These are phyloP conservation scores for Agonopterix heracliana DNA, from an alignment of 2,888 invertebrate species.

Conservation along the genomic window DNA sequence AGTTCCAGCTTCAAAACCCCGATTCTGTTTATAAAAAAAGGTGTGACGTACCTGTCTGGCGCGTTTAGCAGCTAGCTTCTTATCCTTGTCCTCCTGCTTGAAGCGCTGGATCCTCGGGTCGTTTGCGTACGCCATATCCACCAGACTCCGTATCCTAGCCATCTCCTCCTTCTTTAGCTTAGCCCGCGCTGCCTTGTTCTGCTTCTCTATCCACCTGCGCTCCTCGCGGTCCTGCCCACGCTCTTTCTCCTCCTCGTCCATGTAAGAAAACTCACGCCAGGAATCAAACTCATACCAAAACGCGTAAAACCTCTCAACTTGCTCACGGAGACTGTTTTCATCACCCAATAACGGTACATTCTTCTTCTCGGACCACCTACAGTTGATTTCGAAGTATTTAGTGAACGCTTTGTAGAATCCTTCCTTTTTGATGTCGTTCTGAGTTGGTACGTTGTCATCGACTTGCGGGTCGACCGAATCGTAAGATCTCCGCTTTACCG, in stretches of 20 bases:
- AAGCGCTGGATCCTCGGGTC: constrained; percentile 96
- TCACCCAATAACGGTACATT: constrained; percentile 90
- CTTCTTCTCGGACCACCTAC: constrained; percentile 93
- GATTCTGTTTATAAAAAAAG: no score
- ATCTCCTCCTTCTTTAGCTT: constrained; percentile 98
- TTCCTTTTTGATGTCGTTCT: constrained; percentile 84
- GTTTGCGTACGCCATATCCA: constrained; percentile 94
- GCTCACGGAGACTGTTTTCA: constrained; percentile 84
- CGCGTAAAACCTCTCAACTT: constrained; percentile 95
- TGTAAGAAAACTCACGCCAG: constrained; percentile 99
- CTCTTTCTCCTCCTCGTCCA: constrained; percentile 99
- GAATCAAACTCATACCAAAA: constrained; percentile 99
- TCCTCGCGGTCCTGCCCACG: constrained; percentile 98
- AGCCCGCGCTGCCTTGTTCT: constrained; percentile 94
- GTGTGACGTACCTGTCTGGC: constrained; percentile 83
- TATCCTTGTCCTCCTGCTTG: constrained; percentile 95
- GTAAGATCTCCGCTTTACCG: constrained; percentile 89
- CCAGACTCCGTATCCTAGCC: constrained; percentile 90
- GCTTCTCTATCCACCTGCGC: constrained; percentile 98
- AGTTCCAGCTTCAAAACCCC: no score
- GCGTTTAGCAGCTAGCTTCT: constrained; percentile 90
- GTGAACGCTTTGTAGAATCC: constrained; percentile 82
- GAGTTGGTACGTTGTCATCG: constrained; percentile 89
- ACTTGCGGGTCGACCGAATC: constrained; percentile 98
- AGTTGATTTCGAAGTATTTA: constrained; percentile 84